Base-by-base conservation (phyloP, 2,113 vertebrate species). In the Ceyx melanurus region DNA sequence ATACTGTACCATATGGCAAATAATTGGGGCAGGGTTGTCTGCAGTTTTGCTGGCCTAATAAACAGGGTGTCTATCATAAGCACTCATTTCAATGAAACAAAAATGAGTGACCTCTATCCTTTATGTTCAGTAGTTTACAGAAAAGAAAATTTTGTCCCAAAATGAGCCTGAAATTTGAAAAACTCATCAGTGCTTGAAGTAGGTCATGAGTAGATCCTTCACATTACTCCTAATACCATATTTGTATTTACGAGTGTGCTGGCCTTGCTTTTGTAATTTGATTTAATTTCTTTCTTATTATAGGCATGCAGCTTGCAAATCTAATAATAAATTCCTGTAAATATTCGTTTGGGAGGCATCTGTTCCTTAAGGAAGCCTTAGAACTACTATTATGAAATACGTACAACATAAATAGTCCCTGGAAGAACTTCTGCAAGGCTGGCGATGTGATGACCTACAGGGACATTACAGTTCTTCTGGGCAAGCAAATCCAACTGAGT, bases 301-400 rank as follows among this genome's bases (percentile, higher is more conserved):
- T 53, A 78, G 70, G 15, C 76, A 60, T 7, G 5, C 48, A 56
- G 73, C 70, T 90, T 88, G 31, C 53, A 83, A 93, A 93, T 95
- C 68, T 83, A 95, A 93, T 94, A 73, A 91, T 78, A 90, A 35
- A 61, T 83, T 90, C 78, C 66, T 78, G 73, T 84, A 88, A 78
- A 74, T 88, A 62, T 61, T 88, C 56, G 56, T 88, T 74, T 68
- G 65, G 61, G 70, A 90, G 86, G 18, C 86, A 78, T 78, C 90
- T 93, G 83, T 78, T 91, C 57, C 57, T 75, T 64, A 61, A 86
- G 48, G 73, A 90, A 81, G 48, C 43, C 60, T 74, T 86, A 73
- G 60, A 82, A 91, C 3, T 3, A 5, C 12, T 67, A 33, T 87
- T 62, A 72, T 67, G 56, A 93, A 71, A 50, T 54, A 64, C 2